Percentiles rank a stretch among this genome's conserved stretches.
phyloP scores from a whole-genome alignment of 1,140 invertebrate genomes.

The Laodelphax striatellus region DNA sequence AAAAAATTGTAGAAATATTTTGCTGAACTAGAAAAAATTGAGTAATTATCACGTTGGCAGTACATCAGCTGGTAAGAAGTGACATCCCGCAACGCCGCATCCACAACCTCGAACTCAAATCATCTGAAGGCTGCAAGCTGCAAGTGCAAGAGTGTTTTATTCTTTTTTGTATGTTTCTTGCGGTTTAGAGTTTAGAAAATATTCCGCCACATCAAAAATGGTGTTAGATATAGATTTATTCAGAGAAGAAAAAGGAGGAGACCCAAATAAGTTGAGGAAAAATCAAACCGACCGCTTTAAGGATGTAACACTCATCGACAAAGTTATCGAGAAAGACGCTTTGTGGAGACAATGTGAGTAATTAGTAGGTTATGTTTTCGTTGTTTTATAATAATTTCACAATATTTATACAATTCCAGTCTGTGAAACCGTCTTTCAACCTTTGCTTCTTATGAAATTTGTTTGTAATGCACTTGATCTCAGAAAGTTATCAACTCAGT shows the following conservation, averaged over 20 bases:
- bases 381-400: background rate
- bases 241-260: constrained; percentile 87
- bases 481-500: constrained; percentile 1
- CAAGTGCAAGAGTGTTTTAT: too few relatives aligned
- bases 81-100: too few relatives aligned
- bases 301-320: constrained; percentile 83
- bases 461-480: background rate
- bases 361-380: constrained; percentile 7
- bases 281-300: constrained; percentile 91
- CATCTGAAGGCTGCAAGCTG: too few relatives aligned
- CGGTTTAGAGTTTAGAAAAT: too few relatives aligned
- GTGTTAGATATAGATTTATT: constrained; percentile 97
- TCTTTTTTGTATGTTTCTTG: too few relatives aligned
- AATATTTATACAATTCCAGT: background rate
- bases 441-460: background rate
- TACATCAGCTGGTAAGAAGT: too few relatives aligned
- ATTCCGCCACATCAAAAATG: constrained; percentile 44
- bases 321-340: constrained; percentile 77
- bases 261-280: constrained; percentile 80
- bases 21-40: too few relatives aligned
- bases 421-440: background rate
- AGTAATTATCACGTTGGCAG: too few relatives aligned
- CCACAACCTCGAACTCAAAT: too few relatives aligned
- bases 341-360: constrained; percentile 72
- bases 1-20: too few relatives aligned